Evolutionary conservation across 2,113 vertebrate species (phyloP).

Genomic region (Muntiacus muntjak): DNA sequence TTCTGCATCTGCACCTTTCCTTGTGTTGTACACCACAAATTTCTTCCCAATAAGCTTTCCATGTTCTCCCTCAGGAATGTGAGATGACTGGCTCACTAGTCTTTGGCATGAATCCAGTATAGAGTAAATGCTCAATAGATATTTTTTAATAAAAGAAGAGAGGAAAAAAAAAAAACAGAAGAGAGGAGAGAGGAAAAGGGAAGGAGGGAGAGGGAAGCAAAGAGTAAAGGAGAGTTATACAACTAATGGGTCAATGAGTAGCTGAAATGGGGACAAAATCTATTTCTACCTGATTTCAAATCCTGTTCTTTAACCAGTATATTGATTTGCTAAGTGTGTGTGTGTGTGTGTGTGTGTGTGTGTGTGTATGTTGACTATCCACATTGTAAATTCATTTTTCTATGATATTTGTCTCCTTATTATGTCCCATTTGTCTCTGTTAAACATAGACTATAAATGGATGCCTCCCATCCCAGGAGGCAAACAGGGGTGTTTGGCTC

Average conservation of each 20-base stretch:
- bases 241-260: neutral
- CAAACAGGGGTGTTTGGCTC: neutral
- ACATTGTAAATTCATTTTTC: neutral
- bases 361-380: neutral
- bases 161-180: neutral
- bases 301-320: neutral
- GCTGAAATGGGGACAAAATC: neutral
- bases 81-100: neutral
- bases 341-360: no score
- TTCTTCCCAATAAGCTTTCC: neutral
- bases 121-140: neutral
- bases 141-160: conserved; percentile 1
- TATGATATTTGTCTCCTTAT: neutral
- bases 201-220: neutral
- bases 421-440: neutral
- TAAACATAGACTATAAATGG: neutral
- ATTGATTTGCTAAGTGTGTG: neutral
- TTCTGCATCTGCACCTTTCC: neutral
- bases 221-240: neutral
- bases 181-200: no score
- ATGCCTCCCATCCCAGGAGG: neutral
- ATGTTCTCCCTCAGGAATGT: neutral
- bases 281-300: neutral
- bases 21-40: neutral
- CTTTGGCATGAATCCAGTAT: neutral